phyloP scores from a whole-genome alignment of 1,140 invertebrate genomes.

The Penaeus japonicus region DNA sequence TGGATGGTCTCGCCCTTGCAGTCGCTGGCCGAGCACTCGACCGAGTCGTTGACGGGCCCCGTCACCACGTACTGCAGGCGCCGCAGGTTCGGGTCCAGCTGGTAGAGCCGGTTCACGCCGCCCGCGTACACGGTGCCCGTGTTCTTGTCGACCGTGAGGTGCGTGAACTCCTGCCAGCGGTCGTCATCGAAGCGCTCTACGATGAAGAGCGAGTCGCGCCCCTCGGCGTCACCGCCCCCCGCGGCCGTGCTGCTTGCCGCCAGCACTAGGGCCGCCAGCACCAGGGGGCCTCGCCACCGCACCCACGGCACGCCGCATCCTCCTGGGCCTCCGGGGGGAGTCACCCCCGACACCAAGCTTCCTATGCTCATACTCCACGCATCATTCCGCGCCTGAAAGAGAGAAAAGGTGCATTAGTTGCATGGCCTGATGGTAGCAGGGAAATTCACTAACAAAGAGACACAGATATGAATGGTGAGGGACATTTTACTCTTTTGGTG shows the following conservation, averaged over 20 bases:
- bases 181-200: conserved; percentile 51
- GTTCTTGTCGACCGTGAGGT: conserved; percentile 90
- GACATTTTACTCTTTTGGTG: no score
- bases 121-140: conserved; percentile 92
- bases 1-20: conserved; percentile 61
- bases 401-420: neutral
- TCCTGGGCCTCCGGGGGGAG: conserved; percentile 29
- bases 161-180: conserved; percentile 68
- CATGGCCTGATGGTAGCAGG: neutral
- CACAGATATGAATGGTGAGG: neutral
- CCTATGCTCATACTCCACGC: conserved; percentile 41
- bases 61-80: conserved; percentile 81
- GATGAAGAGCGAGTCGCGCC: conserved; percentile 57
- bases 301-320: conserved; percentile 31
- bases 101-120: conserved; percentile 91
- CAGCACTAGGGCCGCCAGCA: conserved; percentile 6
- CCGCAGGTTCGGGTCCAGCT: conserved; percentile 85
- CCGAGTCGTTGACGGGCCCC: conserved; percentile 88
- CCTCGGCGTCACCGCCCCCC: conserved; percentile 18
- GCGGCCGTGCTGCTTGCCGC: neutral
- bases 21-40: conserved; percentile 82
- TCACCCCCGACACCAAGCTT: conserved; percentile 22
- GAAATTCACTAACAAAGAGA: neutral
- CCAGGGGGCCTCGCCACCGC: conserved; percentile 27
- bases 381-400: conserved; percentile 36